Evolutionary conservation across 2,888 invertebrate genomes (phyloP).

Genomic region (Cantharis nigra): DNA sequence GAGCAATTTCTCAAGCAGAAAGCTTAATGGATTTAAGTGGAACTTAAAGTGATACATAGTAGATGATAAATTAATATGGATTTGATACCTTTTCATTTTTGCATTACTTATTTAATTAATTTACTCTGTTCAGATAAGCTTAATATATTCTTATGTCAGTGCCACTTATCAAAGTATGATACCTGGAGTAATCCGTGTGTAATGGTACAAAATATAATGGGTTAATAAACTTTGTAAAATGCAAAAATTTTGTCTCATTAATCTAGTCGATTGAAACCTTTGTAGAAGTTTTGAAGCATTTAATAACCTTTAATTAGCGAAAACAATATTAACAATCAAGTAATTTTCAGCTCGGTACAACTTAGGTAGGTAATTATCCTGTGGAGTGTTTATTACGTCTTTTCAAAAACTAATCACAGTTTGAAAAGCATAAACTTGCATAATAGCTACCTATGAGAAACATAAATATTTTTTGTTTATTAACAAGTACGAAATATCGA

Average conservation of each 20-base stretch:
- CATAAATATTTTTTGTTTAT: slow-evolving; percentile 1
- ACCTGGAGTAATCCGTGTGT: neutral
- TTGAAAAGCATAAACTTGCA: neutral
- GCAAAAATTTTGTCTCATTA: neutral
- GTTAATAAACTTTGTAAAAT: neutral
- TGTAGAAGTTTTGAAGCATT: neutral
- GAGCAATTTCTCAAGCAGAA: slow-evolving; percentile 5
- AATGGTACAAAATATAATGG: neutral
- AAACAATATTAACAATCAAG: neutral
- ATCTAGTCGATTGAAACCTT: neutral
- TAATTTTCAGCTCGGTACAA: neutral
- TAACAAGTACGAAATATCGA: slow-evolving; percentile 7
- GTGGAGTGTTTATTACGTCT: slow-evolving; percentile 9
- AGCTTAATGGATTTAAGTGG: slow-evolving; percentile 16
- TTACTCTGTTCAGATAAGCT: slow-evolving; percentile 5
- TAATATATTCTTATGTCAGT: slow-evolving; percentile 11
- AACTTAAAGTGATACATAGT: slow-evolving; percentile 12
- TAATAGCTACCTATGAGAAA: slow-evolving; percentile 5
- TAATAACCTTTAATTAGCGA: neutral
- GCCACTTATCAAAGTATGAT: slow-evolving; percentile 1
- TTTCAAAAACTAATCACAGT: neutral
- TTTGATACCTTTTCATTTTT: slow-evolving; percentile 13
- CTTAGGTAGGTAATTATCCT: neutral
- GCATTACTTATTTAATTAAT: slow-evolving; percentile 9
- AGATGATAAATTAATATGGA: slow-evolving; percentile 16